These are phyloP conservation scores for Coelopa pilipes DNA, from an alignment of 2,888 invertebrate genomes.

Conservation along the genomic window DNA sequence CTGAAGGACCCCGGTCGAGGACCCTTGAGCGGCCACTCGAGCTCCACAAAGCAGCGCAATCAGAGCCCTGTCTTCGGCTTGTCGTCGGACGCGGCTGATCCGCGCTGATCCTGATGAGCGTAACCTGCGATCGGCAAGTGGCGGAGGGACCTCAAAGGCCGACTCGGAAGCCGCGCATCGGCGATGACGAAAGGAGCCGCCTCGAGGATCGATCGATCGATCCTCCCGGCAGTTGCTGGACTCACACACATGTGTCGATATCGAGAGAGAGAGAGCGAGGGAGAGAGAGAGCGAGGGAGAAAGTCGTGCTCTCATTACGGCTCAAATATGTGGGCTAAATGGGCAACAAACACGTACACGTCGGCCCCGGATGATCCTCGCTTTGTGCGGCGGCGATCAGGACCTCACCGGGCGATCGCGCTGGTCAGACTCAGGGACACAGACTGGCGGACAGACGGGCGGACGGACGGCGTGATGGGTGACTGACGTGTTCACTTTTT, in stretches of 20 bases:
- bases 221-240: not conserved
- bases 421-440: not conserved
- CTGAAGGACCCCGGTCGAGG: too few species aligned
- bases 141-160: too few species aligned
- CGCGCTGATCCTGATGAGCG: too few species aligned
- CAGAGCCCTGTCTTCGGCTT: too few species aligned
- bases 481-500: conserved; percentile 12
- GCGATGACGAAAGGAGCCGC: not conserved
- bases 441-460: too few species aligned
- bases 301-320: conserved; percentile 20
- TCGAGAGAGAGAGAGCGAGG: not conserved
- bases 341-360: not conserved
- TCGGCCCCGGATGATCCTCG: not conserved
- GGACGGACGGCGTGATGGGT: not conserved
- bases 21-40: too few species aligned
- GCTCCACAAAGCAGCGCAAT: too few species aligned
- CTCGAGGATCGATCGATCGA: not conserved
- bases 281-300: not conserved
- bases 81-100: too few species aligned
- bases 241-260: not conserved
- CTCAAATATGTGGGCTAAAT: conserved; percentile 30
- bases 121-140: too few species aligned
- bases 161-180: not conserved
- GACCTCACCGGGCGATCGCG: conserved; percentile 10
- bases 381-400: not conserved